Base-by-base conservation (phyloP, 2,888 invertebrate genomes). In the Campoplex nolae region DNA sequence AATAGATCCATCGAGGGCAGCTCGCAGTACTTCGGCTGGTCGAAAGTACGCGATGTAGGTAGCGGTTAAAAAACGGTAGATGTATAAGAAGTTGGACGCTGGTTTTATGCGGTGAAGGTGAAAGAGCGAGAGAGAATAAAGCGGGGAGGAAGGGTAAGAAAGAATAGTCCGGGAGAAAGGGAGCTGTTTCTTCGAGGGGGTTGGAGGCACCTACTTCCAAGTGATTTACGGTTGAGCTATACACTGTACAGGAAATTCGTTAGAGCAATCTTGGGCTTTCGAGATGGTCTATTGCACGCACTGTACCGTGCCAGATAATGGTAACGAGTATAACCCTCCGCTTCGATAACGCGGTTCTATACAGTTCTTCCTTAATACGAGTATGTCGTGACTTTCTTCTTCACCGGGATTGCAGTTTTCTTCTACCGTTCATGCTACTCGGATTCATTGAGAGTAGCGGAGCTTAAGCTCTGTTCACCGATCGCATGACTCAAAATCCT, bases 221-320 rank as follows among this genome's bases (percentile, higher is more conserved):
- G 92, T 92, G 92, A 92, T 92, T 92, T 92, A 92, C 93, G 92
- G 90, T 89, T 90, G 89, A 89, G 91, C 91, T 92, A 91, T 90
- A 91, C 90, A 90, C 90, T 88, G 90, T 91, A 89, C 92, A 93
- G 92, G 92, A 92, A 92, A 92, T 92, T 92, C 92, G 92, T 92
- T 92, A 92, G 92, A 92, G 92, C 91, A 92, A 92, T 91, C 92
- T 91, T 89, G 91, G 71, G 78, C 84, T 86, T 92, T 91, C 91
- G 90, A 92, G 93, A 92, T 92, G 92, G 92, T 90, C 91, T 92
- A 89, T 90, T 89, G 91, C 93, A 92, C 93, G 93, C 93, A 92
- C 91, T 84, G 87, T 86, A 85, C 89, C 86, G 79, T 88, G 89
- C 87, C 86, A 92, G 92, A 92, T 92, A 92, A 92, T 92, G 92